Conservation (phyloP, 2,113 vertebrate species). For the Oncorhynchus nerka region DNA sequence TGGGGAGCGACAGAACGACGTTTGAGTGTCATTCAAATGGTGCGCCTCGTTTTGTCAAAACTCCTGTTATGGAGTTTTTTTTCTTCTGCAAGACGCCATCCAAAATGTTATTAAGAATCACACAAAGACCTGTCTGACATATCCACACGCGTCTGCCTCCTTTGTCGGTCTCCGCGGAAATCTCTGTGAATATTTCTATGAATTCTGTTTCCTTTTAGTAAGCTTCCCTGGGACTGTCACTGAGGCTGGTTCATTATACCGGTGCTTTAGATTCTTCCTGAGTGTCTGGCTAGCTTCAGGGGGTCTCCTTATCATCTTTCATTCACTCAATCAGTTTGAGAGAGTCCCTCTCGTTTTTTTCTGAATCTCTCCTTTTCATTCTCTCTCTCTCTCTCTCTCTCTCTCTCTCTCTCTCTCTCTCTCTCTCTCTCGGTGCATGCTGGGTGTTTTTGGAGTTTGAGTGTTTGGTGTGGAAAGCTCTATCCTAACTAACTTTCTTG, state of each 20-base stretch:
- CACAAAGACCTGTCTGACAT: background rate
- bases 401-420: background rate
- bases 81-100: background rate
- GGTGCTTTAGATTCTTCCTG: background rate
- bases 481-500: too few relatives aligned
- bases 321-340: slow-evolving; percentile 43
- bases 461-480: too few relatives aligned
- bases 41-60: slow-evolving; percentile 37
- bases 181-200: slow-evolving; percentile 27
- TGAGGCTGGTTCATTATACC: slow-evolving; percentile 1
- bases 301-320: too few relatives aligned
- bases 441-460: too few relatives aligned
- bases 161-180: slow-evolving; percentile 18
- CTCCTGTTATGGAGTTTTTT: background rate
- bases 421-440: too few relatives aligned
- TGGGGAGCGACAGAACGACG: slow-evolving; percentile 19
- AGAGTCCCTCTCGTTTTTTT: slow-evolving; percentile 19
- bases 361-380: background rate
- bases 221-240: background rate
- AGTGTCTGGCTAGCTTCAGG: background rate
- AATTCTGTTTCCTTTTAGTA: slow-evolving; percentile 46
- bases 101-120: slow-evolving; percentile 11
- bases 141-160: slow-evolving; percentile 13
- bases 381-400: too few relatives aligned
- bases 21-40: slow-evolving; percentile 21